Evolutionary conservation across 2,113 vertebrate species (phyloP).

Genomic region (Cynoglossus semilaevis): DNA sequence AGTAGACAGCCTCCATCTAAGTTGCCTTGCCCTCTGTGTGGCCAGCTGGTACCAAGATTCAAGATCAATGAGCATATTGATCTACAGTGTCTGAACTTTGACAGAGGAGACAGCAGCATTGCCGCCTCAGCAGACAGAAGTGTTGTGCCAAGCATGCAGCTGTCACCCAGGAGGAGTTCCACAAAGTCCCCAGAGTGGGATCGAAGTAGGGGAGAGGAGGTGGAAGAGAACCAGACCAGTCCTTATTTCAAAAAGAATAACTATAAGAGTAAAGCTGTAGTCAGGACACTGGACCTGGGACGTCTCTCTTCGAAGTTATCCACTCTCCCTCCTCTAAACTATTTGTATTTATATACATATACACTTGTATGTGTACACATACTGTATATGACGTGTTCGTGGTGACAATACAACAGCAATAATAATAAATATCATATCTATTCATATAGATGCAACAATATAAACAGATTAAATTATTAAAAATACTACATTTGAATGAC

Average conservation of each 20-base stretch:
- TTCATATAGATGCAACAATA: too few relatives aligned
- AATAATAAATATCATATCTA: too few relatives aligned
- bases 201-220: constrained; percentile 13
- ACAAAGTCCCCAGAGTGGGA: constrained; percentile 27
- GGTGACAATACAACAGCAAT: constrained; percentile 54
- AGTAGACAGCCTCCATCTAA: constrained; percentile 73
- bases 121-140: constrained; percentile 14
- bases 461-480: too few relatives aligned
- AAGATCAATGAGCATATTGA: constrained; percentile 87
- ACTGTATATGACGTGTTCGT: too few relatives aligned
- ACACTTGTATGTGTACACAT: too few relatives aligned
- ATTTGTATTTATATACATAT: too few relatives aligned
- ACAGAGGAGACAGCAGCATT: constrained; percentile 49
- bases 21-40: constrained; percentile 84
- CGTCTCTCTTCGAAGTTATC: constrained; percentile 87
- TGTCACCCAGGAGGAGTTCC: constrained; percentile 28
- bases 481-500: too few relatives aligned
- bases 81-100: constrained; percentile 75
- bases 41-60: constrained; percentile 79
- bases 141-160: constrained; percentile 6
- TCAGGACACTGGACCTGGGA: constrained; percentile 77
- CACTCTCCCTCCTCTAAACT: too few relatives aligned
- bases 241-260: constrained; percentile 82
- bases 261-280: constrained; percentile 32
- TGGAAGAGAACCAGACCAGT: constrained; percentile 71